phyloP scores from a whole-genome alignment of 2,888 invertebrate species.

The Cheilosia grossa region DNA sequence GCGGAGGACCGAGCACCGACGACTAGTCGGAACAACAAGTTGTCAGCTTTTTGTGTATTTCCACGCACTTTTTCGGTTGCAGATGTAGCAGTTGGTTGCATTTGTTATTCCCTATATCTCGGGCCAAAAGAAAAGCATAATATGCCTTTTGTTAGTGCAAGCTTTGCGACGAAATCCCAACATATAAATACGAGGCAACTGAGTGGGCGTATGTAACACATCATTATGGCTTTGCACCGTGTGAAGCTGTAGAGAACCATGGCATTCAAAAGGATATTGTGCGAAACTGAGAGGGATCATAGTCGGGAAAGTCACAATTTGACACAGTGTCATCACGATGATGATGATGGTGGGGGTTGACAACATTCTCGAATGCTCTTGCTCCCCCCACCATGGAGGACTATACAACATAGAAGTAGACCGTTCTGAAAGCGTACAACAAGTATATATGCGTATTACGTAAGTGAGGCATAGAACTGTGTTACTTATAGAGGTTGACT shows the following conservation, averaged over 20 bases:
- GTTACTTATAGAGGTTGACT: slow-evolving; percentile 19
- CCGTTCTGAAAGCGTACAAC: slow-evolving; percentile 3
- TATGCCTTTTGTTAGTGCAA: background rate
- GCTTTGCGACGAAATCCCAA: background rate
- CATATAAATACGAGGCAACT: background rate
- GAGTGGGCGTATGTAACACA: slow-evolving; percentile 1
- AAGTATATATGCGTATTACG: background rate
- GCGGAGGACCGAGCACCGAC: too few relatives aligned
- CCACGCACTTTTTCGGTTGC: slow-evolving; percentile 18
- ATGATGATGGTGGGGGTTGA: slow-evolving; percentile 31
- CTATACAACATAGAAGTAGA: background rate
- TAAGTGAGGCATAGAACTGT: background rate
- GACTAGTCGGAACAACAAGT: slow-evolving; percentile 42
- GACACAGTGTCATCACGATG: slow-evolving; percentile 63
- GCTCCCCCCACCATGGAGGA: background rate
- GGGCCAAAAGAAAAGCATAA: slow-evolving; percentile 22
- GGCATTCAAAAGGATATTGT: slow-evolving; percentile 61
- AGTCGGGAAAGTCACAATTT: slow-evolving; percentile 65
- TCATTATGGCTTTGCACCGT: slow-evolving; percentile 21
- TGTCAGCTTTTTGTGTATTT: background rate
- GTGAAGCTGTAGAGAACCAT: slow-evolving; percentile 31
- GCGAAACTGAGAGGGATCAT: slow-evolving; percentile 55
- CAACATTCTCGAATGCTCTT: slow-evolving; percentile 44
- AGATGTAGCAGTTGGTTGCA: background rate
- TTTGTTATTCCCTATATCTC: slow-evolving; percentile 14